Evolutionary conservation across 2,888 invertebrate species (phyloP), one percentile per base, ranked within the genome.

Genomic region (Hypomecis atomaria): DNA sequence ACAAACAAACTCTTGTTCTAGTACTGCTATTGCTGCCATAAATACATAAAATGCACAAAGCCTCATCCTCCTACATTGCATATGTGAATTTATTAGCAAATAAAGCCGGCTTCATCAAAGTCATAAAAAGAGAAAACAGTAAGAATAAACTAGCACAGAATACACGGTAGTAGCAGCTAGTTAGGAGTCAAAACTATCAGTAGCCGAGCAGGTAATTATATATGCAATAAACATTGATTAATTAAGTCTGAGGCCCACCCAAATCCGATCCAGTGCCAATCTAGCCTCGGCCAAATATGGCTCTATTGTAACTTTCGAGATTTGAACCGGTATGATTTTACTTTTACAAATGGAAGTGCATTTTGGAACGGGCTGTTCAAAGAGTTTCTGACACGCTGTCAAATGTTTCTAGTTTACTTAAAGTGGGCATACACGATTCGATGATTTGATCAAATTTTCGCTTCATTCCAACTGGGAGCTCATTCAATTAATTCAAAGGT

Each of bases 311-410:
- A 76, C 80, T 77, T 77, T 79, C 78, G 64, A 79, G 75, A 76
- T 79, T 79, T 78, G 67, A 74, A 59, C 72, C 70, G 71, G 76
- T 76, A 76, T 73, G 37, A 69, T 76, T 77, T 37, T 73, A 79
- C 79, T 85, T 83, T 83, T 82, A 80, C 79, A 75, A 70, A 79
- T 77, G 77, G 60, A 56, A 40, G 23, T 63, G 53, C 44, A 47
- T 54, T 42, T 58, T 23, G 49, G 45, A 40, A 66, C 44, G 49
- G 23, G 23, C 23, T 23, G 23, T 23, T 23, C 23, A 23, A 23
- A 23, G 1, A 23, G 23, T 23, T 2, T 23, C 40, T 40, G 40
- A 40, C 40, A 40, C 10, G 40, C 23, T 23, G 23, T 23, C 23
- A 23, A 23, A 23, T 23, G 23, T 23, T 23, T 23, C 23, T 2